These are phyloP conservation scores for Cataglyphis cursor DNA, from an alignment of 2,888 invertebrate species.

Conservation along the genomic window DNA sequence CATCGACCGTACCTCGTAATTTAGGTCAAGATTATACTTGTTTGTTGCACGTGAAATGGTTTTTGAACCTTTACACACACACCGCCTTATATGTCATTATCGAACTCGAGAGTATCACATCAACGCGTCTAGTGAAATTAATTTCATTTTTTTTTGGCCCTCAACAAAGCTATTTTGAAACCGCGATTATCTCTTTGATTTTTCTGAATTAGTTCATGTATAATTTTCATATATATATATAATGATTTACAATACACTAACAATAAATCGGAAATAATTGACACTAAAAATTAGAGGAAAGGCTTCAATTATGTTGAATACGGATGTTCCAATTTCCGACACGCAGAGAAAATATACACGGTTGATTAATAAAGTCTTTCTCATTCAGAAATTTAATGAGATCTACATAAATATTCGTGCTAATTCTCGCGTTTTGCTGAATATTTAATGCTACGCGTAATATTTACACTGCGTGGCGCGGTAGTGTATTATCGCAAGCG, in stretches of 20 bases:
- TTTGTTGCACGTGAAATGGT: constrained; percentile 33
- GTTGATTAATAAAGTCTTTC: constrained; percentile 22
- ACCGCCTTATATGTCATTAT: constrained; percentile 42
- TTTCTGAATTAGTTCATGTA: background rate
- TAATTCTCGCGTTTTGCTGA: constrained; percentile 39
- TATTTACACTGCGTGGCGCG: constrained; percentile 34
- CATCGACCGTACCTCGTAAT: constrained; percentile 43
- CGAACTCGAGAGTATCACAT: constrained; percentile 16
- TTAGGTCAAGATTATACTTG: constrained; percentile 52
- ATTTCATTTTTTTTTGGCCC: background rate
- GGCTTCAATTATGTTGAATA: constrained; percentile 6
- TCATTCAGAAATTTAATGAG: constrained; percentile 19
- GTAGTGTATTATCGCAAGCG: constrained; percentile 36
- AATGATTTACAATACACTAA: background rate
- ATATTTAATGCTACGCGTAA: constrained; percentile 41
- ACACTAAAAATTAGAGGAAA: background rate
- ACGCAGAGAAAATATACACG: constrained; percentile 21
- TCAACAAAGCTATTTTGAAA: background rate
- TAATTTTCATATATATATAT: background rate
- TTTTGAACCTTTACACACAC: constrained; percentile 36
- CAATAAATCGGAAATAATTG: constrained; percentile 21
- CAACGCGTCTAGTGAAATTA: constrained; percentile 20
- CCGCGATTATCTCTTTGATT: background rate
- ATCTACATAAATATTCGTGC: constrained; percentile 31
- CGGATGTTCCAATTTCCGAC: background rate